phyloP scores from a whole-genome alignment of 2,113 vertebrate genomes.

The Sapayoa aenigma region DNA sequence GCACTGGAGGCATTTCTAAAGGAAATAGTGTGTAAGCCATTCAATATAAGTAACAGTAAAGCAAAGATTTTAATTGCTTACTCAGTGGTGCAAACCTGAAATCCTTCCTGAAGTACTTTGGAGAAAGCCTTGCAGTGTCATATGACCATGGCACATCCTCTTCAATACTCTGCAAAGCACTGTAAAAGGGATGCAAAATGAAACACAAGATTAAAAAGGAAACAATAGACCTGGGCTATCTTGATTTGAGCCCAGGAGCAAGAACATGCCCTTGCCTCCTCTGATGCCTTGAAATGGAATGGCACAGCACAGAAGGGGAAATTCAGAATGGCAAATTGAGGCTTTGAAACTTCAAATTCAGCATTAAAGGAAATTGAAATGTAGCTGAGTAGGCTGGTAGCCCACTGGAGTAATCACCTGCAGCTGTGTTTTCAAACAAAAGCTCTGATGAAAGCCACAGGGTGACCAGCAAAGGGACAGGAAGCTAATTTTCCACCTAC shows the following conservation, averaged over 20 bases:
- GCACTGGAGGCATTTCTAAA: slow-evolving; percentile 43
- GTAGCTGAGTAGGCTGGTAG: background rate
- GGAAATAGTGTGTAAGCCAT: slow-evolving; percentile 1
- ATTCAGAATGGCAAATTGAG: background rate
- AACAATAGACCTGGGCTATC: background rate
- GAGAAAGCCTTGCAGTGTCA: background rate
- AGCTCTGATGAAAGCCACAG: background rate
- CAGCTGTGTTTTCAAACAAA: background rate
- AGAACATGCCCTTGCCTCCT: fast-evolving
- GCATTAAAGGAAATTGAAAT: background rate
- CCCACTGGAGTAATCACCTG: background rate
- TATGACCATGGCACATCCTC: background rate
- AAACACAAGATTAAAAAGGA: background rate
- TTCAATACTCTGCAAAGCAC: background rate
- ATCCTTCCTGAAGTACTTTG: background rate
- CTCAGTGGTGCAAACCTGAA: background rate
- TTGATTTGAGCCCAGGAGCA: background rate
- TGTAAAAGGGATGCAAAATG: background rate
- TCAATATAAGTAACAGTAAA: background rate
- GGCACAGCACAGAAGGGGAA: background rate
- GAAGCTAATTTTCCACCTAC: background rate
- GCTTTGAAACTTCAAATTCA: background rate
- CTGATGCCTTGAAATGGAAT: fast-evolving
- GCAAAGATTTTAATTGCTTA: background rate
- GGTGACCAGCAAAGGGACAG: background rate